Conservation (phyloP, 2,113 vertebrate genomes). For the Scytalopus superciliaris region DNA sequence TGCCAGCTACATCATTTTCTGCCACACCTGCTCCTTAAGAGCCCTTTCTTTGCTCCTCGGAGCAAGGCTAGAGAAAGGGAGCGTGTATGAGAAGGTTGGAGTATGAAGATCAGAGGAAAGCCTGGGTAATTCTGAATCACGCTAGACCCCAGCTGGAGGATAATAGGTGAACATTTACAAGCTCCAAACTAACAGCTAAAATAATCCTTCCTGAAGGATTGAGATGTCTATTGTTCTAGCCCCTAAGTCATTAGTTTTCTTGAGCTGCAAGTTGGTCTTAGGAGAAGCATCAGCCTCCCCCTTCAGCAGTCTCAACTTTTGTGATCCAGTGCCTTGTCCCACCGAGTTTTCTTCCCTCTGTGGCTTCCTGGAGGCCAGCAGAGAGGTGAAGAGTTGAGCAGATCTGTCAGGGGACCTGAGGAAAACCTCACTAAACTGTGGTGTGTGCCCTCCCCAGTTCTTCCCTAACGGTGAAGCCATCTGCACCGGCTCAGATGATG, state of each 20-base stretch:
- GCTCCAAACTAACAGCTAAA: background rate
- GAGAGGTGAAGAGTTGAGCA: background rate
- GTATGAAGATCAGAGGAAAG: background rate
- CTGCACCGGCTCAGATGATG: slow-evolving; percentile 93
- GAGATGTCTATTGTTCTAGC: background rate
- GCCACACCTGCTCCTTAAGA: background rate
- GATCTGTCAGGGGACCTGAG: background rate
- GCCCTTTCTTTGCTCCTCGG: background rate
- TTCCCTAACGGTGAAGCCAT: slow-evolving; percentile 94
- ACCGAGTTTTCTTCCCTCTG: fast-evolving
- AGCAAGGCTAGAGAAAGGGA: background rate
- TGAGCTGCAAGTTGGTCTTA: background rate
- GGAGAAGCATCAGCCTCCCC: background rate
- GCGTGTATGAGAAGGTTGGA: background rate
- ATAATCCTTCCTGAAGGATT: background rate
- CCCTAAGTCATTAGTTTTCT: background rate
- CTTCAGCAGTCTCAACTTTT: background rate
- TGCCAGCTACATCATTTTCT: background rate
- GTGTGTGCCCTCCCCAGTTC: slow-evolving; percentile 76
- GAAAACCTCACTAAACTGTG: background rate
- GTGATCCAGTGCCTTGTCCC: background rate
- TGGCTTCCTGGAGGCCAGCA: background rate
- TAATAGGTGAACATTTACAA: background rate
- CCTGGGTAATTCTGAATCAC: background rate
- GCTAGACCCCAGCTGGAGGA: background rate